Percentiles rank a stretch among this genome's conserved stretches.
These are phyloP conservation scores for Nymphalis c-album DNA, from an alignment of 2,888 invertebrate species.

Conservation along the genomic window DNA sequence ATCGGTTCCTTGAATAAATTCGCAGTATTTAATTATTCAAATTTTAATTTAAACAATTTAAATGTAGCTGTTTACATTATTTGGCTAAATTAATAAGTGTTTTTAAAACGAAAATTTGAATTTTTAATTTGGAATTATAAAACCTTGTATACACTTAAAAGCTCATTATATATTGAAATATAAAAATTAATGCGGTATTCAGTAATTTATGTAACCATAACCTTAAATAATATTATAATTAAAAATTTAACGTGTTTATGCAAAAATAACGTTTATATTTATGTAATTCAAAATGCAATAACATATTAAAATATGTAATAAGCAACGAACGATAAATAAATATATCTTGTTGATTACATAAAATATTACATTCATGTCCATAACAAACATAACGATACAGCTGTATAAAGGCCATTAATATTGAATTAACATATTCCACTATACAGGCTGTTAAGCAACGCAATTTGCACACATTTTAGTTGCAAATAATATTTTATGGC, in stretches of 20 bases:
- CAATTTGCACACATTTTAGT: constrained; percentile 50
- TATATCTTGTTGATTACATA: constrained; percentile 18
- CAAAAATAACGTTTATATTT: constrained; percentile 7
- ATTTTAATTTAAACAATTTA: no score
- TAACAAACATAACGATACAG: constrained; percentile 18
- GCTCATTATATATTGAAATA: no score
- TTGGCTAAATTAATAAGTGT: no score
- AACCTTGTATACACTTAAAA: no score
- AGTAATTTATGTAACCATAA: neutral
- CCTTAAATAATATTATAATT: neutral
- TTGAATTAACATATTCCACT: constrained; percentile 44
- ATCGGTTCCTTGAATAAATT: no score
- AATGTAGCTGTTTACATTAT: no score
- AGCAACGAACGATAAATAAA: constrained; percentile 9
- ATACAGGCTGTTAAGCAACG: constrained; percentile 43
- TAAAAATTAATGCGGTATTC: neutral
- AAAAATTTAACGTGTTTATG: neutral
- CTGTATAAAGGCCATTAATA: constrained; percentile 29
- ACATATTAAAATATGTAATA: constrained; percentile 15
- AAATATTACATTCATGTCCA: constrained; percentile 14
- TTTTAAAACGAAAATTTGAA: no score
- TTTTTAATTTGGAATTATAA: no score
- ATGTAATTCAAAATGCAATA: constrained; percentile 5
- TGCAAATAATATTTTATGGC: constrained; percentile 47
- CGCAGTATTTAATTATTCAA: no score